Evolutionary conservation across 2,113 vertebrate species (phyloP).

Genomic region (Lepus europaeus): DNA sequence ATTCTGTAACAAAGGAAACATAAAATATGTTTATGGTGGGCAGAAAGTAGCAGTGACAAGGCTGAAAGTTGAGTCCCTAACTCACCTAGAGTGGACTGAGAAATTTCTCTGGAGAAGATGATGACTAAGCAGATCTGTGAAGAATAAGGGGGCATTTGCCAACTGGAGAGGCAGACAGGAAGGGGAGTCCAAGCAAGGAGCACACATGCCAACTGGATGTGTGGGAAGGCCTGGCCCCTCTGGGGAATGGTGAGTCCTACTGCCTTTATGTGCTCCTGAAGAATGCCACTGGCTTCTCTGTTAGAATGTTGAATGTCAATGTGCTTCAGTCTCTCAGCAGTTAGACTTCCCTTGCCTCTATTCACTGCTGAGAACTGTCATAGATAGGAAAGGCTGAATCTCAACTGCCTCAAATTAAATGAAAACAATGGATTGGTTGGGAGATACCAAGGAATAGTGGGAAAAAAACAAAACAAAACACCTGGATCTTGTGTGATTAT

Average conservation of each 20-base stretch:
- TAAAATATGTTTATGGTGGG: too few species aligned
- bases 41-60: background rate
- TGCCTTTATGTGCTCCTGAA: background rate
- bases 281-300: background rate
- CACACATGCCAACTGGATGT: background rate
- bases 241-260: background rate
- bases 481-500: background rate
- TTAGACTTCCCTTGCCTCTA: background rate
- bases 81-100: background rate
- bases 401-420: background rate
- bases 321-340: background rate
- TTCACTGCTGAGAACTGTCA: background rate
- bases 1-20: background rate
- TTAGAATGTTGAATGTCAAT: background rate
- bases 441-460: background rate
- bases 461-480: background rate
- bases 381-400: background rate
- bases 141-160: background rate
- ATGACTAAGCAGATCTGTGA: background rate
- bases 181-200: background rate
- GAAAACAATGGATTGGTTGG: background rate
- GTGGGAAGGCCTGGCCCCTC: background rate
- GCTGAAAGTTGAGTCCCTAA: background rate
- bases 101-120: background rate
- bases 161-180: background rate